Evolutionary conservation across 2,797 vertebrate species (phyloP).

Genomic region (Mormyrops boulengeri): DNA sequence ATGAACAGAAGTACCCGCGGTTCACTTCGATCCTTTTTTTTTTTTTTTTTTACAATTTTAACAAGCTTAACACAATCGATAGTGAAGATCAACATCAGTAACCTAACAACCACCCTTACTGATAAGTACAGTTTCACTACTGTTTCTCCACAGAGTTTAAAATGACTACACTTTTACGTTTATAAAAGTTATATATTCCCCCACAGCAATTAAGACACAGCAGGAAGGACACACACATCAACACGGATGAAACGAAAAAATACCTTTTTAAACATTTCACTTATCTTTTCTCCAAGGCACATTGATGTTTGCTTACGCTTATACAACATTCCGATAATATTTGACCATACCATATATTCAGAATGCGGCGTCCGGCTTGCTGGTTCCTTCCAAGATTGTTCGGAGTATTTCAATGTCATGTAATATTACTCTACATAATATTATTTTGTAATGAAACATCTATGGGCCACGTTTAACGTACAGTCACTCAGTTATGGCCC

Average conservation of each 20-base stretch:
- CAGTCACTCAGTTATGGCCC: neutral
- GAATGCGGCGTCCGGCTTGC: neutral
- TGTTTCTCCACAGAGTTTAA: neutral
- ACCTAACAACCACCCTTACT: neutral
- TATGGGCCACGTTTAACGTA: neutral
- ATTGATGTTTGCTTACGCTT: neutral
- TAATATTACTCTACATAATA: neutral
- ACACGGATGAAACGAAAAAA: neutral
- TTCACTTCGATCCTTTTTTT: neutral
- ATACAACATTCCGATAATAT: neutral
- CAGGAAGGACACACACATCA: neutral
- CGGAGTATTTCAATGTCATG: neutral
- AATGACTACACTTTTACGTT: neutral
- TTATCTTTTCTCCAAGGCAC: neutral
- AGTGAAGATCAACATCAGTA: neutral
- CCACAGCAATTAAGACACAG: neutral
- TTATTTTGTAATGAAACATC: neutral
- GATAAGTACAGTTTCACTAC: neutral
- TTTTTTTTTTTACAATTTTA: neutral
- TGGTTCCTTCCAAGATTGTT: neutral
- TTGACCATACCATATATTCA: neutral
- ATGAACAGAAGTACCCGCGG: neutral
- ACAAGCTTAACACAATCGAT: neutral
- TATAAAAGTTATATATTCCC: neutral
- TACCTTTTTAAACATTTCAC: neutral